These are phyloP conservation scores for Nomia melanderi DNA, from an alignment of 1,140 invertebrate species.

Conservation along the genomic window DNA sequence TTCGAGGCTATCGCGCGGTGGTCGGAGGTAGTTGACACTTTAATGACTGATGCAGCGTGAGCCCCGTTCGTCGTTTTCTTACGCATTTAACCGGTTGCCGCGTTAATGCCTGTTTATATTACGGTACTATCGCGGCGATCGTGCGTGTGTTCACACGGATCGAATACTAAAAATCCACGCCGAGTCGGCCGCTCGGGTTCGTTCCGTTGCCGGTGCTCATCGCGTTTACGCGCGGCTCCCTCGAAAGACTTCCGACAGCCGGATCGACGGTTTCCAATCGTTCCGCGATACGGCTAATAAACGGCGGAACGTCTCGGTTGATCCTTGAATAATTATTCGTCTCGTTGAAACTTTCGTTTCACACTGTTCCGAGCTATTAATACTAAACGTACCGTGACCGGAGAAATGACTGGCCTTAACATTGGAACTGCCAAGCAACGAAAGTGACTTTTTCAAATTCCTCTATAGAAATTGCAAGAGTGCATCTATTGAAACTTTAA, in stretches of 20 bases:
- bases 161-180: conserved; percentile 18
- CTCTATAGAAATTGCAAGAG: too few species aligned
- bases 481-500: too few species aligned
- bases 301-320: not conserved
- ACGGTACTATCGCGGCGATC: conserved; percentile 23
- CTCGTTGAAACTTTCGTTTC: not conserved
- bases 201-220: not conserved
- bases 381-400: too few species aligned
- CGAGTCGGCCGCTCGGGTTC: not conserved
- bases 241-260: conserved; percentile 5
- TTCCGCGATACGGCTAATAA: conserved; percentile 3
- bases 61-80: conserved; percentile 26
- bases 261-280: conserved; percentile 5
- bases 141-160: conserved; percentile 13
- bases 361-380: not conserved
- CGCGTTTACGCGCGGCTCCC: not conserved
- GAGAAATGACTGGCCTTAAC: too few species aligned
- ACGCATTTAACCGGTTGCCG: conserved; percentile 39
- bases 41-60: conserved; percentile 36
- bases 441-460: too few species aligned
- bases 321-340: not conserved
- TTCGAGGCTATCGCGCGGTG: not conserved
- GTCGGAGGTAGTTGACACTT: conserved; percentile 38
- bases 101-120: conserved; percentile 44
- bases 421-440: too few species aligned